A percentile compares a stretch with the other conserved stretches of the same genome.
Conservation (phyloP, 2,797 vertebrate species). For the Pempheris klunzingeri region DNA sequence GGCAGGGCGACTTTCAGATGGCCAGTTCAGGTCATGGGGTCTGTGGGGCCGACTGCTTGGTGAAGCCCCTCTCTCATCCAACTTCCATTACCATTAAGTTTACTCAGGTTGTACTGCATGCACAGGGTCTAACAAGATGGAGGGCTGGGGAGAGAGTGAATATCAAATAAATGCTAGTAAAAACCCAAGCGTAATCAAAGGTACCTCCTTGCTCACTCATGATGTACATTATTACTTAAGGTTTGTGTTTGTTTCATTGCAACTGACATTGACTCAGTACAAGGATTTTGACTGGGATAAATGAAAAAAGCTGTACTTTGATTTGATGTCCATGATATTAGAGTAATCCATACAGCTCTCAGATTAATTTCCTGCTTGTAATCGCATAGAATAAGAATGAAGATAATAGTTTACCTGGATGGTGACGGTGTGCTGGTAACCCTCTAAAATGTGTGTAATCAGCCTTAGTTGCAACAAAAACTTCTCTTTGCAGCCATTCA, state of each 20-base stretch:
- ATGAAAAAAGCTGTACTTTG: slow-evolving; percentile 22
- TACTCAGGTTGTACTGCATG: slow-evolving; percentile 1
- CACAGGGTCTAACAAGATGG: slow-evolving; percentile 4
- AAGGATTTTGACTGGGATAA: slow-evolving; percentile 13
- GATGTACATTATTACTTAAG: not conserved
- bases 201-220: not conserved
- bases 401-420: slow-evolving; percentile 31
- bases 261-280: not conserved
- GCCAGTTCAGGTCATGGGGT: slow-evolving; percentile 53
- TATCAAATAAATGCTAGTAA: not conserved
- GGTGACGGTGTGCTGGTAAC: slow-evolving; percentile 11
- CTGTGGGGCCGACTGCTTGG: slow-evolving; percentile 25
- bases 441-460: slow-evolving; percentile 24
- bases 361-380: slow-evolving; percentile 35
- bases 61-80: slow-evolving; percentile 15
- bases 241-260: not conserved
- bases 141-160: slow-evolving; percentile 6
- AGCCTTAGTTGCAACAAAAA: slow-evolving; percentile 7
- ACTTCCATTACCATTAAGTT: slow-evolving; percentile 11
- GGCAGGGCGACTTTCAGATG: slow-evolving; percentile 59
- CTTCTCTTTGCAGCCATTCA: slow-evolving; percentile 3
- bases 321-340: slow-evolving; percentile 19
- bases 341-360: slow-evolving; percentile 4
- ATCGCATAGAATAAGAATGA: slow-evolving; percentile 38
- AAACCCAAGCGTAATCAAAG: not conserved